Conservation (phyloP, 2,888 invertebrate species). For the Malthinus flaveolus region DNA sequence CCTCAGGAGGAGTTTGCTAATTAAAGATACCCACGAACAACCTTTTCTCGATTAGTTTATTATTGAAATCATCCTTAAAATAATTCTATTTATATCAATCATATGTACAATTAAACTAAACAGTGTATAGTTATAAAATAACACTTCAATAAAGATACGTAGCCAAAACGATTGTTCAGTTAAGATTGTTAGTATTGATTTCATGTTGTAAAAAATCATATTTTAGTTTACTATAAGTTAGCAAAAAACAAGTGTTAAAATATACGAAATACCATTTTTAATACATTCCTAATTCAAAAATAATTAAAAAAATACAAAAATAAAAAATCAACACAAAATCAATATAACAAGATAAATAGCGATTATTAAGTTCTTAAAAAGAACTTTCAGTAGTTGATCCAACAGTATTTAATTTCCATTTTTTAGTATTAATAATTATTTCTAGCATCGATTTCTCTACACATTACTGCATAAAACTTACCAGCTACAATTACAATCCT, state of each 20-base stretch:
- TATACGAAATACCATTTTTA: too few relatives aligned
- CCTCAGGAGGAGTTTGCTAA: too few relatives aligned
- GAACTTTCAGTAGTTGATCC: not conserved
- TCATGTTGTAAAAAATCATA: conserved; percentile 6
- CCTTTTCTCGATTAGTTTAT: conserved; percentile 16
- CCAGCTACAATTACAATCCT: conserved; percentile 24
- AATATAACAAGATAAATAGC: not conserved
- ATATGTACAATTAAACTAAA: conserved; percentile 25
- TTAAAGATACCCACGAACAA: too few relatives aligned
- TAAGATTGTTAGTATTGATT: conserved; percentile 22
- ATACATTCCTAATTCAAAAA: not conserved
- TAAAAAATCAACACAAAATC: conserved; percentile 6
- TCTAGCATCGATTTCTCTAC: conserved; percentile 14
- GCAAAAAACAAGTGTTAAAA: too few relatives aligned
- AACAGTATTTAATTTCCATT: not conserved
- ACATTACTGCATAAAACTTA: conserved; percentile 23
- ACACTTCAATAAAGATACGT: conserved; percentile 11
- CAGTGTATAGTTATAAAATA: conserved; percentile 20
- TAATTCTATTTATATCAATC: conserved; percentile 23
- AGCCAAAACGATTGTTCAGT: conserved; percentile 5
- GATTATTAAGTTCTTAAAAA: not conserved
- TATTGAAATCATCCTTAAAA: conserved; percentile 21
- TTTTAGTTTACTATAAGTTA: too few relatives aligned
- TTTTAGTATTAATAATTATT: conserved; percentile 10
- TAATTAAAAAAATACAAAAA: not conserved